These are phyloP conservation scores for Plodia interpunctella DNA, from an alignment of 1,140 invertebrate genomes.

Conservation along the genomic window DNA sequence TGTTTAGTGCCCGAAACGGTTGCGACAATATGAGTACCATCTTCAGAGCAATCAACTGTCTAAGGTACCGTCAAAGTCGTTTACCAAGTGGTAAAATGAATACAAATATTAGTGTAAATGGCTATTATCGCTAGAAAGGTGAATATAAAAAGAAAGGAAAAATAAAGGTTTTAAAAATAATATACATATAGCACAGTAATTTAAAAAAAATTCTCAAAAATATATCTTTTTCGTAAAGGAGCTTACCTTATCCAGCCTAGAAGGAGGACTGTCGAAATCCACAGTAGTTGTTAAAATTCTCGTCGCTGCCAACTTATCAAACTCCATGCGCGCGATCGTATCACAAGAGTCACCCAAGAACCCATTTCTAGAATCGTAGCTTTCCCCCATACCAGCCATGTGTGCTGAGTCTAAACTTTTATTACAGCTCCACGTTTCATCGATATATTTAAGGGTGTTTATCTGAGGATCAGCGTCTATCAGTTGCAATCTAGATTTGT, in stretches of 20 bases:
- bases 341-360: constrained; percentile 70
- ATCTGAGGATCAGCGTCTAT: constrained; percentile 80
- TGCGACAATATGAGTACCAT: too few species aligned
- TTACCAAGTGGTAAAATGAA: too few species aligned
- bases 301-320: constrained; percentile 46
- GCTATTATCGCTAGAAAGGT: too few species aligned
- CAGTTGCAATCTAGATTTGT: constrained; percentile 64
- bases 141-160: too few species aligned
- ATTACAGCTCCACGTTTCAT: constrained; percentile 75
- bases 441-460: constrained; percentile 79
- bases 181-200: too few species aligned
- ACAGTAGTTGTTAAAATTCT: constrained; percentile 32
- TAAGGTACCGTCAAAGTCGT: too few species aligned
- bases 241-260: constrained; percentile 49
- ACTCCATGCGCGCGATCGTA: constrained; percentile 61
- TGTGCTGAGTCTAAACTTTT: constrained; percentile 73
- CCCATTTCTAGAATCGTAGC: constrained; percentile 71
- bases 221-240: neutral
- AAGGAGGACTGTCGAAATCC: constrained; percentile 63
- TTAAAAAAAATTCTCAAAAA: too few species aligned
- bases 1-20: too few species aligned
- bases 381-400: constrained; percentile 68
- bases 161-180: too few species aligned
- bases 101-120: too few species aligned
- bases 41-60: too few species aligned